phyloP scores from a whole-genome alignment of 1,140 invertebrate genomes.

The Lepidostoma basale region DNA sequence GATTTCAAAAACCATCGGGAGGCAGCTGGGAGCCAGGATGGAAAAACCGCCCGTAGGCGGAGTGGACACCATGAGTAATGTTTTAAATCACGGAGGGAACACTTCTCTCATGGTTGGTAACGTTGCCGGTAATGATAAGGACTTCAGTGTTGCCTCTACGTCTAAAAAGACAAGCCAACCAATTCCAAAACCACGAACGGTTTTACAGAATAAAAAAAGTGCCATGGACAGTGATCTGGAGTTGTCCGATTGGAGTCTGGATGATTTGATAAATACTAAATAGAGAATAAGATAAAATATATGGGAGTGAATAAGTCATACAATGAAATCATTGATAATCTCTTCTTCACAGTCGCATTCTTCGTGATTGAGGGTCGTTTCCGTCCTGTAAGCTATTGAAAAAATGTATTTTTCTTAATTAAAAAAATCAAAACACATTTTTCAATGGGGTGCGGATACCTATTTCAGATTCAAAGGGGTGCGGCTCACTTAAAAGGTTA shows the following conservation, averaged over 20 bases:
- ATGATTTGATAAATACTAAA: slow-evolving; percentile 47
- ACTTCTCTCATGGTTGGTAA: slow-evolving; percentile 57
- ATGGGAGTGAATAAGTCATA: no score
- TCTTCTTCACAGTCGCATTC: no score
- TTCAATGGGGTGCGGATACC: no score
- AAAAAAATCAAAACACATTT: no score
- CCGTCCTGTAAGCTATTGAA: no score
- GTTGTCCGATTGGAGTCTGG: slow-evolving; percentile 56
- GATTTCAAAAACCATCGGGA: slow-evolving; percentile 55
- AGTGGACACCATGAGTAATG: slow-evolving; percentile 55
- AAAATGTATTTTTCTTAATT: no score
- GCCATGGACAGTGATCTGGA: slow-evolving; percentile 58
- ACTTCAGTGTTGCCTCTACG: slow-evolving; percentile 3
- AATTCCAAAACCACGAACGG: slow-evolving; percentile 49
- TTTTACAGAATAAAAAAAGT: slow-evolving; percentile 38
- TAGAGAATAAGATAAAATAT: slow-evolving; percentile 2
- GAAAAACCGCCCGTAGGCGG: slow-evolving; percentile 51
- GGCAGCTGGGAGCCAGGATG: slow-evolving; percentile 52
- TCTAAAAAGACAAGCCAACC: slow-evolving; percentile 45
- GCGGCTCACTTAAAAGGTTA: no score
- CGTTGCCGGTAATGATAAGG: slow-evolving; percentile 47
- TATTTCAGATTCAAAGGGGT: no score
- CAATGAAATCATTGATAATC: no score
- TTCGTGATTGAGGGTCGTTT: no score
- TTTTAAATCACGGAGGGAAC: slow-evolving; percentile 51